These are phyloP conservation scores for Aleadryas rufinucha DNA, from an alignment of 2,113 vertebrate genomes.

Conservation along the genomic window DNA sequence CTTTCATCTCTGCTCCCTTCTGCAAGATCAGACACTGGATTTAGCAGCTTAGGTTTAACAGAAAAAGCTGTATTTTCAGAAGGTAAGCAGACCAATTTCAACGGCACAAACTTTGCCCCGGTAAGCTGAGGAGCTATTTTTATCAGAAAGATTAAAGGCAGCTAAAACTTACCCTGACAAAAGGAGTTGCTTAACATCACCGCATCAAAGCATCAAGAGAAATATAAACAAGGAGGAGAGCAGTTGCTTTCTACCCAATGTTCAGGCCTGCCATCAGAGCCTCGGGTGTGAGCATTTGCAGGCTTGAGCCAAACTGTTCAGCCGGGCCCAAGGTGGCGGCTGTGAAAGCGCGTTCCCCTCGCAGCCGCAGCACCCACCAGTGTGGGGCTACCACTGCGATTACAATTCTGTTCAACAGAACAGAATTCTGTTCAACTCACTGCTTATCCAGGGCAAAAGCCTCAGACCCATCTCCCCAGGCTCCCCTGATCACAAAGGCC, in stretches of 20 bases:
- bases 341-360: neutral
- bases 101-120: neutral
- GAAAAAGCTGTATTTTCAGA: neutral
- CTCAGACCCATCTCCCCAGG: neutral
- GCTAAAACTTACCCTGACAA: constrained; percentile 33
- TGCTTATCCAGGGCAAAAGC: neutral
- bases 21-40: neutral
- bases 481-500: neutral
- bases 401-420: neutral
- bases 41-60: neutral
- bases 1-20: neutral
- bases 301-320: neutral
- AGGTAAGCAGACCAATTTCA: neutral
- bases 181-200: constrained; percentile 20
- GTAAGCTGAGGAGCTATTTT: constrained; percentile 18
- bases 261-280: neutral
- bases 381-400: neutral
- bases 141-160: constrained; percentile 51
- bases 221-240: neutral
- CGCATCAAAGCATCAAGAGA: neutral
- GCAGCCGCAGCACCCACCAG: neutral
- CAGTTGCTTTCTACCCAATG: neutral
- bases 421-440: neutral
- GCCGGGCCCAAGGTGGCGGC: neutral
- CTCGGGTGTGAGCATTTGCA: neutral